Evolutionary conservation across 1,140 invertebrate species (phyloP), one percentile per base, ranked within the genome.

Genomic region (Chironomus tepperi): DNA sequence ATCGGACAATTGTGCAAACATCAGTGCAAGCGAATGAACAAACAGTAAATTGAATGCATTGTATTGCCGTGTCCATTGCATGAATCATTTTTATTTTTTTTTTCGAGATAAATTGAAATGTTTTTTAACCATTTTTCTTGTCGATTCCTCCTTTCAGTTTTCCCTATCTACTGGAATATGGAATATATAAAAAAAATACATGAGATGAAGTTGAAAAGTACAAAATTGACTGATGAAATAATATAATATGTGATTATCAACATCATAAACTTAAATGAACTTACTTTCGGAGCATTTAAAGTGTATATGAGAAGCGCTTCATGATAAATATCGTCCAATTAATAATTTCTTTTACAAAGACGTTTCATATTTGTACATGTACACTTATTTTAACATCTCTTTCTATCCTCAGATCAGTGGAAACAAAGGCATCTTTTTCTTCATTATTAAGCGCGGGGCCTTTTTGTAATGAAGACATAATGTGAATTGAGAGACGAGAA

Each of bases 271-370:
- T 57, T 57, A n/a, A 57, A 12, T 47, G 43, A 10, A 47, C 5
- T n/a, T n/a, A 57, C 47, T 12, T 12, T 57, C 12, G 5, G n/a
- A 57, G n/a, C 1, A 15, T n/a, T n/a, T 47, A 15, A 47, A 47
- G 43, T 47, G 24, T 34, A 34, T 34, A 34, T 34, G 43, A 47
- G 43, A 47, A 47, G 43, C 43, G 43, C 43, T 47, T 47, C 9
- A 21, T 70, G 65, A 70, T 70, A 70, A 70, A 70, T 70, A 19
- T 70, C 18, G 16, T 70, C 16, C 65, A 70, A 70, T 70, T 70
- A 70, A 70, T 70, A 70, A 70, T 21, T 70, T 70, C 18, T 19
- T 70, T 70, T 70, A 57, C 47, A n/a, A 57, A 57, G 47, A 57
- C n/a, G 47, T 57, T 57, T 70, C 65, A 19, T 70, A 16, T 15